phyloP scores from a whole-genome alignment of 2,888 invertebrate species.

The Drepanosiphum platanoidis region DNA sequence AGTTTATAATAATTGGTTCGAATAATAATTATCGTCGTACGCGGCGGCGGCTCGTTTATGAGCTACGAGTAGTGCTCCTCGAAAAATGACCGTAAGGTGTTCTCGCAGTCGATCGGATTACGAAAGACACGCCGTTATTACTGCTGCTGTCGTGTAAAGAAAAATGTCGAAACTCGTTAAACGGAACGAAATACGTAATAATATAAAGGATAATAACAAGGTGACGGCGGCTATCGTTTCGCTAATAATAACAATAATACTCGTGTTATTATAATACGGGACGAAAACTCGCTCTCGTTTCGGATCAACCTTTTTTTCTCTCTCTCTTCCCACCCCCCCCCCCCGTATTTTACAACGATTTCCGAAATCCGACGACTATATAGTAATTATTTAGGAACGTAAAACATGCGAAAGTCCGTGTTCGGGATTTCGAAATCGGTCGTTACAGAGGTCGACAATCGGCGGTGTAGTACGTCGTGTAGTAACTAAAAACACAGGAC shows the following conservation, averaged over 20 bases:
- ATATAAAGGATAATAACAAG: no score
- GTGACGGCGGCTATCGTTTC: background rate
- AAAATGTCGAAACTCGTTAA: background rate
- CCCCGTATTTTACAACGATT: background rate
- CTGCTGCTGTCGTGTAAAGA: background rate
- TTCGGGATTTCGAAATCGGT: constrained; percentile 24
- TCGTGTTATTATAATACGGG: background rate
- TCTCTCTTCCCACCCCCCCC: background rate
- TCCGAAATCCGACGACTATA: constrained; percentile 13
- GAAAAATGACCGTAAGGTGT: background rate
- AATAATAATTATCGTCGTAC: constrained; percentile 27
- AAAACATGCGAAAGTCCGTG: constrained; percentile 8
- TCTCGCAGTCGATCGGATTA: background rate
- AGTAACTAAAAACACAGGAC: background rate
- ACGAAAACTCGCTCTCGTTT: constrained; percentile 12
- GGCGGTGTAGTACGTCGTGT: no score
- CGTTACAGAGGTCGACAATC: constrained; percentile 31
- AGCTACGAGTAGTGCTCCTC: background rate
- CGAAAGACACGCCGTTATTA: background rate
- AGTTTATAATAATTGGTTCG: constrained; percentile 35
- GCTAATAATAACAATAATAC: background rate
- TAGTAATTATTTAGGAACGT: constrained; percentile 23
- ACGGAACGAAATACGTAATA: no score
- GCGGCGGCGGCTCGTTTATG: background rate
- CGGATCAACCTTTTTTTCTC: background rate